phyloP scores from a whole-genome alignment of 1,140 invertebrate species.

The Heliothis subflexa region DNA sequence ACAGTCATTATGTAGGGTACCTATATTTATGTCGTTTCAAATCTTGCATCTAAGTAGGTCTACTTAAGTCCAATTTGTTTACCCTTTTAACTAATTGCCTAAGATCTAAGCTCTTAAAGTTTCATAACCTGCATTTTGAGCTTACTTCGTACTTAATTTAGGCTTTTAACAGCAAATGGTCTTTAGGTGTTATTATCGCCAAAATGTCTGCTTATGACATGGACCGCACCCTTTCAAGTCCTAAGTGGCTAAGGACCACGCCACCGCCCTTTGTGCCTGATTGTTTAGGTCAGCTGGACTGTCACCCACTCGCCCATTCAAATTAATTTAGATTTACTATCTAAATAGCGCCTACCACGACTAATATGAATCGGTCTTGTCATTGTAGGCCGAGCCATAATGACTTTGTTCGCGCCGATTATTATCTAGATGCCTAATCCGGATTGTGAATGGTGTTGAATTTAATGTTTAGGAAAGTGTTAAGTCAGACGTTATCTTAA shows the following conservation, averaged over 20 bases:
- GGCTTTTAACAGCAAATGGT: slow-evolving; percentile 22
- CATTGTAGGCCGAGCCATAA: slow-evolving; percentile 61
- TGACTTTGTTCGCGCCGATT: slow-evolving; percentile 64
- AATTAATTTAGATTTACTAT: slow-evolving; percentile 78
- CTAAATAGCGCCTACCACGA: slow-evolving; percentile 63
- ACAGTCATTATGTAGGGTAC: background rate
- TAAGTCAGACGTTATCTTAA: slow-evolving; percentile 41
- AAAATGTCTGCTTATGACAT: slow-evolving; percentile 35
- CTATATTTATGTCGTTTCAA: slow-evolving; percentile 3
- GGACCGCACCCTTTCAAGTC: slow-evolving; percentile 42
- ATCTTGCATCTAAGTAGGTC: slow-evolving; percentile 7
- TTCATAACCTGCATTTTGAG: slow-evolving; percentile 43
- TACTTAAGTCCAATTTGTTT: slow-evolving; percentile 21
- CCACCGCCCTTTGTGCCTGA: slow-evolving; percentile 64
- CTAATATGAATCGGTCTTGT: slow-evolving; percentile 69
- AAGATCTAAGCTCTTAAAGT: slow-evolving; percentile 23
- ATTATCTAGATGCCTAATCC: slow-evolving; percentile 50
- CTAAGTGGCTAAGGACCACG: slow-evolving; percentile 53
- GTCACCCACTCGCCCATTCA: slow-evolving; percentile 69
- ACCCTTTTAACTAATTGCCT: slow-evolving; percentile 18
- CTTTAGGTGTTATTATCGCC: slow-evolving; percentile 12
- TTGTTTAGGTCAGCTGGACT: slow-evolving; percentile 68
- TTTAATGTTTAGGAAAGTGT: slow-evolving; percentile 43
- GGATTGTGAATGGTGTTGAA: slow-evolving; percentile 50
- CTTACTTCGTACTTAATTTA: slow-evolving; percentile 39